Conservation (phyloP, 1,140 invertebrate genomes). For the Nephotettix cincticeps region DNA sequence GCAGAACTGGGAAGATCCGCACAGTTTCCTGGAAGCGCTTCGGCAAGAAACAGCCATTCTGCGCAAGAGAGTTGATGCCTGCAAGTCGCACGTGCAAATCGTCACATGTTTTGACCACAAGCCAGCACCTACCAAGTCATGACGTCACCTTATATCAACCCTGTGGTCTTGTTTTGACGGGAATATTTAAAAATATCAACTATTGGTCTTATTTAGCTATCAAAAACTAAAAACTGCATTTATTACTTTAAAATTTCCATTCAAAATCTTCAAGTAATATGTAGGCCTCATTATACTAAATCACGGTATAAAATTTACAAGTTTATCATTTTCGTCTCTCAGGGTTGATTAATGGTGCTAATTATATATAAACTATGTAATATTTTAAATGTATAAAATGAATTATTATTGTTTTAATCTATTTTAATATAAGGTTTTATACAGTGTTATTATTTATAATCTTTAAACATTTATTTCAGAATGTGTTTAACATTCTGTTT, state of each 20-base stretch:
- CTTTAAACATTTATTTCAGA: conserved; percentile 9
- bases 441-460: conserved; percentile 1
- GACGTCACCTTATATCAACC: neutral
- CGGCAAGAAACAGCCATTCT: conserved; percentile 56
- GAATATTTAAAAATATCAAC: no score
- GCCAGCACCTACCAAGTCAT: conserved; percentile 31
- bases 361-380: neutral
- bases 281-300: no score
- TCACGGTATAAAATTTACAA: no score
- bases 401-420: neutral
- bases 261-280: no score
- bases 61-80: conserved; percentile 56
- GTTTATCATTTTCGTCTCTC: no score
- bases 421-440: neutral
- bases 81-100: conserved; percentile 56
- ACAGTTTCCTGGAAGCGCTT: conserved; percentile 55
- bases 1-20: conserved; percentile 54
- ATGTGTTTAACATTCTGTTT: neutral
- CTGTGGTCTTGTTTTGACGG: neutral
- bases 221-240: no score
- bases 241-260: no score
- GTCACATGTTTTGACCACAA: conserved; percentile 56
- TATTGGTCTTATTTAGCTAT: no score
- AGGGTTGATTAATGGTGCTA: neutral
- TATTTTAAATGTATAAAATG: neutral